These are phyloP conservation scores for Hemiscyllium ocellatum DNA, from an alignment of 2,113 vertebrate genomes.

Conservation along the genomic window DNA sequence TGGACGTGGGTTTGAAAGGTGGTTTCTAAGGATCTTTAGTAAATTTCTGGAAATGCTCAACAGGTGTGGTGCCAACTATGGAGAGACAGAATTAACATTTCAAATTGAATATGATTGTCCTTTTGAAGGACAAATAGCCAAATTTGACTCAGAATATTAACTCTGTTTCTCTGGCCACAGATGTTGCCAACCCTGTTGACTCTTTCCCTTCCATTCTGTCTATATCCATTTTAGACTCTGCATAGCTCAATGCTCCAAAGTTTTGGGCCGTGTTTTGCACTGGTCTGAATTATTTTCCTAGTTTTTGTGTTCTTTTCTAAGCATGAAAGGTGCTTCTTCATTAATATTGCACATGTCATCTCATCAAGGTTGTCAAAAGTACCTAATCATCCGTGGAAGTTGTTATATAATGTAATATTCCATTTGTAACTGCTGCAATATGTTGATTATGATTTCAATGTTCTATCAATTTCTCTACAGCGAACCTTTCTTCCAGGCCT, in stretches of 20 bases:
- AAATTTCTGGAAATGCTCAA: no score
- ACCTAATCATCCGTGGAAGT: neutral
- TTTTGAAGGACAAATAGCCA: no score
- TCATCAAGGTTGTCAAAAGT: neutral
- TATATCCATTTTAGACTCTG: neutral
- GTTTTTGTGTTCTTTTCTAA: neutral
- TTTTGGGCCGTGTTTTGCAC: neutral
- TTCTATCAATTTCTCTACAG: neutral
- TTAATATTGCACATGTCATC: neutral
- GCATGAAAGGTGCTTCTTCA: neutral
- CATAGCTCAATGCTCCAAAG: constrained; percentile 5
- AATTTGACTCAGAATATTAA: no score
- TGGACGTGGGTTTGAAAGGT: no score
- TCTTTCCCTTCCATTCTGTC: no score
- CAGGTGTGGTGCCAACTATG: no score
- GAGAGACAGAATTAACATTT: no score
- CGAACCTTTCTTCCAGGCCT: neutral
- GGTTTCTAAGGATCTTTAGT: no score
- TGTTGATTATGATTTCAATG: neutral
- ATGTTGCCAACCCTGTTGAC: neutral
- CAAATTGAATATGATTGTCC: no score
- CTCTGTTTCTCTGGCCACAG: neutral
- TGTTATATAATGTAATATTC: neutral
- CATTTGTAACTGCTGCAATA: neutral
- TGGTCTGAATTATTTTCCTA: neutral